Evolutionary conservation across 1,140 invertebrate genomes (phyloP), one percentile per base, ranked within the genome.

Genomic region (Sipha flava): DNA sequence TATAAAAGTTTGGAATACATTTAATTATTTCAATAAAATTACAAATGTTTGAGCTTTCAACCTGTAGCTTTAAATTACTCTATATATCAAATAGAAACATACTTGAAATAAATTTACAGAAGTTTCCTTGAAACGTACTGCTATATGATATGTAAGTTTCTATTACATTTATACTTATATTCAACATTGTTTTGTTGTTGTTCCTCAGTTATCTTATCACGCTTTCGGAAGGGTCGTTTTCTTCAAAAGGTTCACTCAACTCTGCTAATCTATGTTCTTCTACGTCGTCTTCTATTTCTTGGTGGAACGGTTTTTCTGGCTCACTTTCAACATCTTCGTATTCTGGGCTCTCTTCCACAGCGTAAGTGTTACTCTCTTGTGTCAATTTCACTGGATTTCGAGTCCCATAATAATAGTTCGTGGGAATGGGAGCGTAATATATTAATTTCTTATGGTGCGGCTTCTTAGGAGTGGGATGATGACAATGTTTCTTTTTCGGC

Each of bases 221-320:
- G n/a, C 52, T 77, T 43, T 59, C 73, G 10, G 16, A 29, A 7
- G 9, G n/a, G 2, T 43, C 52, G 1, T 59, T 34, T 23, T 77
- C 73, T 1, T 77, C 73, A 1, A 40, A 77, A 18, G 34, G 31
- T 40, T 77, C 73, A 12, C 1, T 16, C 3, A 57, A 5, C 43
- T 77, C 73, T 6, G 21, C 52, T 40, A 77, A n/a, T 26, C 73
- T 21, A 59, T 77, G 73, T 3, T 49, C 45, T 18, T 77, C 73
- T 16, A 77, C 49, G 4, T 77, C 73, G 2, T 77, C 73, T 43
- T 77, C 73, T 26, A 77, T 1, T 77, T 77, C 34, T 57, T 54
- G 21, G 0, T 59, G n/a, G 29, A 77, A 77, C 7, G 73, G 73
- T 43, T 26, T 37, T 23, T 77, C 34, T 14, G n/a, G 37, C 1